Evolutionary conservation across 2,113 vertebrate species (phyloP).

Genomic region (Sander lucioperca): DNA sequence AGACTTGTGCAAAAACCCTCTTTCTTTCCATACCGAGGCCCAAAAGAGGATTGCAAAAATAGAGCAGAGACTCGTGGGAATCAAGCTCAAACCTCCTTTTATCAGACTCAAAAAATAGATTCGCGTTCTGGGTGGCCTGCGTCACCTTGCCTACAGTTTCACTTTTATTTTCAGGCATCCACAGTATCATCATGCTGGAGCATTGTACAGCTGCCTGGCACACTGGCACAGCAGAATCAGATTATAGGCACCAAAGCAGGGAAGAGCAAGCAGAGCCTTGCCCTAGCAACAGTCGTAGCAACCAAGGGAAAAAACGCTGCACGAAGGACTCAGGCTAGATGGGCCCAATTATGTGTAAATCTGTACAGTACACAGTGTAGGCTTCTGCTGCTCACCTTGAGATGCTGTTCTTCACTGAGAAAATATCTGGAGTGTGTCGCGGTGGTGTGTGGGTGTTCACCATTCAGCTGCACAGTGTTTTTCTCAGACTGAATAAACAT

Average conservation of each 20-base stretch:
- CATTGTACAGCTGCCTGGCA: slow-evolving; percentile 20
- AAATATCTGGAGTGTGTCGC: slow-evolving; percentile 9
- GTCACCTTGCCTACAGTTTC: slow-evolving; percentile 10
- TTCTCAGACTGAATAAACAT: slow-evolving; percentile 51
- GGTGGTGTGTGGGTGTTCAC: slow-evolving; percentile 25
- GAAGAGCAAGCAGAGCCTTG: slow-evolving; percentile 47
- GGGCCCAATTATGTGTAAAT: slow-evolving; percentile 59
- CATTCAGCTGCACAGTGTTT: slow-evolving; percentile 27
- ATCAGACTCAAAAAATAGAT: slow-evolving; percentile 53
- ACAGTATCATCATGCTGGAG: slow-evolving; percentile 2
- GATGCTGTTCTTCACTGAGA: slow-evolving; percentile 23
- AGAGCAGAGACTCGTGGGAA: slow-evolving; percentile 50
- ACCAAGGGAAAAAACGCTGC: slow-evolving; percentile 52
- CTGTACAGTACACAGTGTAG: slow-evolving; percentile 24
- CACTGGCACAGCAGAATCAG: slow-evolving; percentile 46
- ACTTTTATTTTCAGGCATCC: slow-evolving; percentile 27
- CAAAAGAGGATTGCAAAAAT: slow-evolving; percentile 53
- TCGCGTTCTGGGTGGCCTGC: slow-evolving; percentile 21
- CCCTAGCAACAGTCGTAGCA: slow-evolving; percentile 81
- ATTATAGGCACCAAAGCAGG: slow-evolving; percentile 43
- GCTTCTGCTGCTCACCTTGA: slow-evolving; percentile 43
- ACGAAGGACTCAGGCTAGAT: slow-evolving; percentile 35
- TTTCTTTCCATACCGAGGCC: slow-evolving; percentile 30
- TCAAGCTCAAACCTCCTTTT: slow-evolving; percentile 50
- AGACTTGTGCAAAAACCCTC: slow-evolving; percentile 25